Conservation (phyloP, 2,797 vertebrate genomes). For the Pangasius macronema region DNA sequence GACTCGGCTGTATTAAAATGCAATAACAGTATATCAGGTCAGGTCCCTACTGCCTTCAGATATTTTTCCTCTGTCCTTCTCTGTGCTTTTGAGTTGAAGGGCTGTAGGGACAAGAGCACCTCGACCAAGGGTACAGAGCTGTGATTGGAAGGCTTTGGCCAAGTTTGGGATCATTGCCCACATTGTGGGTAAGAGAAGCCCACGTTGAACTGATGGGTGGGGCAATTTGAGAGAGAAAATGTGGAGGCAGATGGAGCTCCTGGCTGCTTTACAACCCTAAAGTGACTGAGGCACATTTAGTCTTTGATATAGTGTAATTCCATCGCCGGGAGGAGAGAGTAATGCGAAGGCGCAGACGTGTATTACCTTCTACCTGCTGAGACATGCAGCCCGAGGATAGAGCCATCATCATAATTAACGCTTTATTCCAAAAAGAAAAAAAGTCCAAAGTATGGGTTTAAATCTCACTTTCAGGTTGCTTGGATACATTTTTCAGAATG, state of each 20-base stretch:
- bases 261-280: conserved; percentile 46
- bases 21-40: conserved; percentile 71
- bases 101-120: conserved; percentile 37
- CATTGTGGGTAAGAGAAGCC: conserved; percentile 17
- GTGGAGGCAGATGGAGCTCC: conserved; percentile 32
- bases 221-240: conserved; percentile 26
- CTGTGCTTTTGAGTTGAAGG: conserved; percentile 24
- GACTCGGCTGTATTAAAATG: conserved; percentile 67
- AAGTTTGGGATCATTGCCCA: conserved; percentile 15
- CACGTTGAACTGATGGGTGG: background rate
- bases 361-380: conserved; percentile 40
- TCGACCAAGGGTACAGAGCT: conserved; percentile 33
- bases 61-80: conserved; percentile 25
- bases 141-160: conserved; percentile 29
- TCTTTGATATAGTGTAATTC: conserved; percentile 43
- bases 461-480: conserved; percentile 36
- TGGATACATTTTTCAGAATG: conserved; percentile 30
- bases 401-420: conserved; percentile 36
- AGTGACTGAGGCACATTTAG: conserved; percentile 44
- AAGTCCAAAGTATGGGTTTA: conserved; percentile 14
- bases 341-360: conserved; percentile 23
- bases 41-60: conserved; percentile 62
- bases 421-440: conserved; percentile 36
- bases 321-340: conserved; percentile 29
- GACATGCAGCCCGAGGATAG: conserved; percentile 15